Base-by-base conservation (phyloP, 1,140 invertebrate species). In the Phymorhynchus buccinoides region DNA sequence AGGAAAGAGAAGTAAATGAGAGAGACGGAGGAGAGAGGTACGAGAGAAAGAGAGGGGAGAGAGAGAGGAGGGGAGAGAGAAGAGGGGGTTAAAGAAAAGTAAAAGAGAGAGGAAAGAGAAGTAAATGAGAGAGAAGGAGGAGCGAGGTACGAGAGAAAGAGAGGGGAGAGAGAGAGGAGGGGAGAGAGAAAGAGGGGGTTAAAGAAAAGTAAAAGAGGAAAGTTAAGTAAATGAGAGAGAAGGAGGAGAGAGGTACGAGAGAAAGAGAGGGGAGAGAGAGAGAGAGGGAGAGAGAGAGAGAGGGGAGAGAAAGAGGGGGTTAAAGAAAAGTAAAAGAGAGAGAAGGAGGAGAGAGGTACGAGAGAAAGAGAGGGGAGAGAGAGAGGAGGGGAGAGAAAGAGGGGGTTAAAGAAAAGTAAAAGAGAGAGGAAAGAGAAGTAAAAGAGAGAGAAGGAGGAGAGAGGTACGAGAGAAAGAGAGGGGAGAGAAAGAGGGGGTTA, bases 91-190 rank as follows among this genome's bases (percentile, higher is more conserved):
- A n/a, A 71, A 71, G 3, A 35, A 35, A 35, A 68, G 41, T 18
- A 52, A 39, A 30, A 42, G 44, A 62, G 35, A 18, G 44, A 62
- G 44, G 18, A 12, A 62, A 80, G 35, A 1, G 18, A 80, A 42
- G 27, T 3, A n/a, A 52, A 35, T n/a, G 12, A 35, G 16, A 73
- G 42, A 44, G 0, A 1, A 93, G n/a, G n/a, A n/a, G n/a, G n/a
- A n/a, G n/a, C n/a, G n/a, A n/a, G 95, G 3, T 71, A 0, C n/a
- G 66, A n/a, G 27, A n/a, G 2, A 35, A 3, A 3, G n/a, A 71
- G 1, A 71, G 27, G 32, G 7, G 66, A 9, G 32, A 71, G 27
- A 71, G 66, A 35, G 32, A 2, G 66, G 32, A n/a, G 32, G 27
- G 66, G 12, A n/a, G 66, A 71, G 9, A 22, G 0, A 9, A 12